Evolutionary conservation across 2,888 invertebrate species (phyloP), one percentile per base, ranked within the genome.

Genomic region (Amphiduros pacificus): DNA sequence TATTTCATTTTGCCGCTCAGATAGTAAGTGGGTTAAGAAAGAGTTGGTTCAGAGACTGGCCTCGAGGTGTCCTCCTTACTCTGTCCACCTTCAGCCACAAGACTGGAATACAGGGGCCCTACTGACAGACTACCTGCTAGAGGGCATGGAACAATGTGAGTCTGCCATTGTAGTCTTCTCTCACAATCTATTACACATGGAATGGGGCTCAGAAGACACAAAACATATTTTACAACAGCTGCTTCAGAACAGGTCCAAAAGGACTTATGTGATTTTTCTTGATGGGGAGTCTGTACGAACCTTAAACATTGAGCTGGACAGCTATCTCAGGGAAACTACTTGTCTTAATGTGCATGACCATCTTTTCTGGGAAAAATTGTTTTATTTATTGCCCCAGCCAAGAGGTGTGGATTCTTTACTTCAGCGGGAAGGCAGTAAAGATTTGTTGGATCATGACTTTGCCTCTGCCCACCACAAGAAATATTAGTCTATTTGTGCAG

Each of bases 351-450:
- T 50, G 17, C 32, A 29, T 2, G 58, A 58, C 29, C 48, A 49
- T 20, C 48, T 28, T 31, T 58, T 58, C 40, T 58, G 58, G 58
- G 58, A 58, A 40, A 27, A 48, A 9, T 26, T 58, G 20, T 58
- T 58, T 51, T 51, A 58, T 27, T 32, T 58, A 50, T n/a, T 58
- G 36, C 58, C 58, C 2, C 49, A 44, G 1, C 58, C 58, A n/a
- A n/a, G n/a, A n/a, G n/a, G n/a, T n/a, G n/a, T n/a, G n/a, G n/a
- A n/a, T n/a, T n/a, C n/a, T n/a, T n/a, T n/a, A n/a, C n/a, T n/a
- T n/a, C n/a, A n/a, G n/a, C n/a, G n/a, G n/a, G n/a, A n/a, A n/a
- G n/a, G n/a, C n/a, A n/a, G n/a, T n/a, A n/a, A n/a, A n/a, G n/a
- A n/a, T n/a, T n/a, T n/a, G n/a, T n/a, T n/a, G n/a, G n/a, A n/a